Evolutionary conservation across 2,888 invertebrate species (phyloP).

Genomic region (Thymelicus lineola): DNA sequence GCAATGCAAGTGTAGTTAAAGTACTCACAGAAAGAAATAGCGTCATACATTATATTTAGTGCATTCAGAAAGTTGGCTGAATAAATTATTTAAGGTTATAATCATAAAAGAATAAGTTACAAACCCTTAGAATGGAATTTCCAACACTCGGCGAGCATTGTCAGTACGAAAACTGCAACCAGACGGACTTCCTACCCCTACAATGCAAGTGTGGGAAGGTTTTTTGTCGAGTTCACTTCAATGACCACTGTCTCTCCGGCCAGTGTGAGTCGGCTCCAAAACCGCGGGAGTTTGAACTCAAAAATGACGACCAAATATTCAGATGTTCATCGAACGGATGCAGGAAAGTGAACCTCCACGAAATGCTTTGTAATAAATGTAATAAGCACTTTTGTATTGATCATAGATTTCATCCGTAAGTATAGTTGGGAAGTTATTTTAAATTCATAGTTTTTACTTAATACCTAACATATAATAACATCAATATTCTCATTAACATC

Average conservation of each 20-base stretch:
- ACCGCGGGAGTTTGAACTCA: conserved; percentile 68
- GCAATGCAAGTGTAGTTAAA: no score
- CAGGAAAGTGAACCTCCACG: conserved; percentile 84
- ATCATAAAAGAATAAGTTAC: neutral
- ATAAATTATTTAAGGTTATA: neutral
- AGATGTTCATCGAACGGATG: conserved; percentile 86
- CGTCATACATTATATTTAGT: neutral
- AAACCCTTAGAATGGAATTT: conserved; percentile 86
- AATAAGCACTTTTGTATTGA: conserved; percentile 88
- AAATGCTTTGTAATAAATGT: conserved; percentile 88
- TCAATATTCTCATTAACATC: no score
- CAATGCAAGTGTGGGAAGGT: conserved; percentile 86
- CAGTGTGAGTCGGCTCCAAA: conserved; percentile 70
- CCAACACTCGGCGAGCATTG: conserved; percentile 90
- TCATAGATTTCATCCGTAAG: conserved; percentile 86
- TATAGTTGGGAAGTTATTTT: conserved; percentile 38
- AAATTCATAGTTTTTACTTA: conserved; percentile 6
- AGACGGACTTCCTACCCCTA: conserved; percentile 89
- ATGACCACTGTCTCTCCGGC: conserved; percentile 83
- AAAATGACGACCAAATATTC: conserved; percentile 72
- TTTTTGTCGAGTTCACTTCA: conserved; percentile 89
- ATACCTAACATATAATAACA: neutral
- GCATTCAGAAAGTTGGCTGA: neutral
- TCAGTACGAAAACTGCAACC: conserved; percentile 85
- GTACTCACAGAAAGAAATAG: no score